Evolutionary conservation across 2,113 vertebrate genomes (phyloP).

Genomic region (Amphiprion ocellaris): DNA sequence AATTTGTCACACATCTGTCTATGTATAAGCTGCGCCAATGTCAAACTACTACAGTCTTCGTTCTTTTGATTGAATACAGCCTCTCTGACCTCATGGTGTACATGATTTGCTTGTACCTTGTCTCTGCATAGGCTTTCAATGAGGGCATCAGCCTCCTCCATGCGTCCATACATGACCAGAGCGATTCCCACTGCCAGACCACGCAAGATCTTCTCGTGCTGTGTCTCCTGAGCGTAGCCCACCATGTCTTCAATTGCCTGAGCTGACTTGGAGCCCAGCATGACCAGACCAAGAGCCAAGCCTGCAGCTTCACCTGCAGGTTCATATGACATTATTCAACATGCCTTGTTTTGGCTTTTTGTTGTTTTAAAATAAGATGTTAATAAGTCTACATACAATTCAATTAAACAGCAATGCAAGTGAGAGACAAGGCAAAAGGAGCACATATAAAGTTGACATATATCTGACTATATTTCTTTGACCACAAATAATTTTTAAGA

Average conservation of each 20-base stretch:
- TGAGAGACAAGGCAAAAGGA: too few relatives aligned
- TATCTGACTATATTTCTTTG: too few relatives aligned
- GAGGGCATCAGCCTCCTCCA: slow-evolving; percentile 98
- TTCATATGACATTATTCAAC: slow-evolving; percentile 16
- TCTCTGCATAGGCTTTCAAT: slow-evolving; percentile 99
- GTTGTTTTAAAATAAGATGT: not conserved
- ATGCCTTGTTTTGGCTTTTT: not conserved
- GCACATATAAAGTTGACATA: too few relatives aligned
- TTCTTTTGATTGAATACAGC: slow-evolving; percentile 2
- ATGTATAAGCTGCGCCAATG: not conserved
- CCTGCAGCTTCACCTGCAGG: slow-evolving; percentile 95
- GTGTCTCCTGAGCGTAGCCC: slow-evolving; percentile 97
- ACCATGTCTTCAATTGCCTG: slow-evolving; percentile 99
- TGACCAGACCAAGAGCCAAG: slow-evolving; percentile 94
- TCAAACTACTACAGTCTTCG: not conserved
- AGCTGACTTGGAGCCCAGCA: slow-evolving; percentile 98
- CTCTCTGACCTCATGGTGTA: not conserved
- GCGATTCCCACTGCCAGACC: slow-evolving; percentile 97
- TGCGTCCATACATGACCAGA: slow-evolving; percentile 97
- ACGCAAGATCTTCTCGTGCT: slow-evolving; percentile 97
- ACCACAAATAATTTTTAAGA: not conserved
- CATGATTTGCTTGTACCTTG: slow-evolving; percentile 84
- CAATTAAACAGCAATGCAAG: too few relatives aligned
- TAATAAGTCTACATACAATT: not conserved
- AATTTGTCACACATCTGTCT: too few relatives aligned